These are phyloP conservation scores for Ricordea florida DNA, from an alignment of 92 coral and sea anemone genomes.

Conservation along the genomic window DNA sequence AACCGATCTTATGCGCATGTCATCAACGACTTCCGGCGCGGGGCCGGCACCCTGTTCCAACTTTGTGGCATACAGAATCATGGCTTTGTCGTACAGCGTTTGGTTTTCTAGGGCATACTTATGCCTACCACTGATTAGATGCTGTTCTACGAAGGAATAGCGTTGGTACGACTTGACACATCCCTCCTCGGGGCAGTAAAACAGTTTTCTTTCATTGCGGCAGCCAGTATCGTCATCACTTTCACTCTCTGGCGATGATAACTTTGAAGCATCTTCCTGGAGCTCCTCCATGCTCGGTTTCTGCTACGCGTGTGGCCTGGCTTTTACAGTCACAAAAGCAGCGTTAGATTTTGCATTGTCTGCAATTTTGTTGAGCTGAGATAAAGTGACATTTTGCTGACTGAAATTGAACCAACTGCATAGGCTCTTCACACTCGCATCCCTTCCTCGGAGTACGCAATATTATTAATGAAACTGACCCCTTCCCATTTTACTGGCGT, in stretches of 20 bases:
- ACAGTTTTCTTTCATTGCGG: slow-evolving; percentile 9
- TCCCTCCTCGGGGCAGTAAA: slow-evolving; percentile 55
- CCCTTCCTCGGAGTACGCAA: slow-evolving; percentile 26
- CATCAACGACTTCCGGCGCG: slow-evolving; percentile 2
- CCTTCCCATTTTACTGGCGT: slow-evolving; percentile 54
- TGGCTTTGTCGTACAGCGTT: slow-evolving; percentile 67
- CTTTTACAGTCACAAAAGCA: slow-evolving; percentile 19
- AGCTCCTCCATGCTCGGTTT: neutral
- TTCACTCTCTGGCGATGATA: too few relatives aligned
- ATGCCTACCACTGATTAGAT: slow-evolving; percentile 50
- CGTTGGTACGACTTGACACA: slow-evolving; percentile 50
- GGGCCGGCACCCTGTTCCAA: slow-evolving; percentile 24
- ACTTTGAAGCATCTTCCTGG: neutral
- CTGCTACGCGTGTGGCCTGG: slow-evolving; percentile 3
- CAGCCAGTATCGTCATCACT: neutral
- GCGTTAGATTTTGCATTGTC: slow-evolving; percentile 32
- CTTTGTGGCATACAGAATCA: slow-evolving; percentile 32
- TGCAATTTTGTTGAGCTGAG: slow-evolving; percentile 7
- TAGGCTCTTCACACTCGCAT: slow-evolving; percentile 50
- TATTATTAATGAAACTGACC: slow-evolving; percentile 54
- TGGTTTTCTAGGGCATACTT: slow-evolving; percentile 53
- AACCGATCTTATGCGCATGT: neutral
- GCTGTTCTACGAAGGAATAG: slow-evolving; percentile 29
- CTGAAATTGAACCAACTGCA: slow-evolving; percentile 20
- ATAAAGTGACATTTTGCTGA: slow-evolving; percentile 13